A percentile compares a stretch with the other conserved stretches of the same genome.
phyloP scores from a whole-genome alignment of 2,888 invertebrate genomes.

The Megalurothrips usitatus region DNA sequence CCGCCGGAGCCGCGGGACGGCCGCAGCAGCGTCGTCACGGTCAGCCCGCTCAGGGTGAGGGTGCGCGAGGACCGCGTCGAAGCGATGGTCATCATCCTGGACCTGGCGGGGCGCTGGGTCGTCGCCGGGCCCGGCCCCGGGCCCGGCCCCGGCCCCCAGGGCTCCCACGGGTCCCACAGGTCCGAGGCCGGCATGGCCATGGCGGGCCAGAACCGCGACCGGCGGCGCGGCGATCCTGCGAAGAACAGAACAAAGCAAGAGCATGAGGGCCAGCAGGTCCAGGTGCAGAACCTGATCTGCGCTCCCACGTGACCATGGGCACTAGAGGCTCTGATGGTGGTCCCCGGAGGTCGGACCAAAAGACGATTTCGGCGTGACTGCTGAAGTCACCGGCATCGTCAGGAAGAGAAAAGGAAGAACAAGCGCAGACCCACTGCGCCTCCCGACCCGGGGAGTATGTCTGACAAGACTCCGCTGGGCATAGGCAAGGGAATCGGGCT shows the following conservation, averaged over 20 bases:
- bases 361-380: no score
- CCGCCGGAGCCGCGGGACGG: neutral
- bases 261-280: neutral
- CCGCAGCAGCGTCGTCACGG: neutral
- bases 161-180: slow-evolving; percentile 18
- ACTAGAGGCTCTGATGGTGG: no score
- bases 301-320: no score
- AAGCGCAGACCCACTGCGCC: no score
- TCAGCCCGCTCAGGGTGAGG: neutral
- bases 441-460: no score
- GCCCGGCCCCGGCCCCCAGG: neutral
- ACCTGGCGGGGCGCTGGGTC: neutral
- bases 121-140: neutral
- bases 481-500: no score
- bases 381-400: no score
- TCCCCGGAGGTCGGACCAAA: no score
- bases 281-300: no score
- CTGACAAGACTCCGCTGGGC: no score
- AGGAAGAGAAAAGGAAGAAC: no score
- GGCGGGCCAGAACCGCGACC: neutral
- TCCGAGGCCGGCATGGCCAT: slow-evolving; percentile 6
- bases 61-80: slow-evolving; percentile 5
- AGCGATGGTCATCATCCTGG: neutral
- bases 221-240: neutral
- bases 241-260: neutral